Evolutionary conservation across 2,113 vertebrate genomes (phyloP), one percentile per base, ranked within the genome.

Genomic region (Tylochromis polylepis): DNA sequence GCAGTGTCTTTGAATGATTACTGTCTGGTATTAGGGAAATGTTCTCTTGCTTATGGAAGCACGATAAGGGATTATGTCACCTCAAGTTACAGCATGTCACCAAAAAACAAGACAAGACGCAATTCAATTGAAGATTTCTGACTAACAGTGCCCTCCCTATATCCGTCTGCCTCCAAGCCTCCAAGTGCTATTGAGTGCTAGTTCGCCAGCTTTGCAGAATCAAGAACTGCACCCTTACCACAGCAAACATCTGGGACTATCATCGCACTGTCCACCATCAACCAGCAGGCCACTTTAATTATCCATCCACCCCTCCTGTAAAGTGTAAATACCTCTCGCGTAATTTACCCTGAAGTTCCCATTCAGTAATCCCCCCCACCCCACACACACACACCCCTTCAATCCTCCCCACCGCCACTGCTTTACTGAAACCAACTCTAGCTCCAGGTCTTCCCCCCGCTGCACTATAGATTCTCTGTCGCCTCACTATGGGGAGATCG

Each of bases 381-480:
- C 34, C 8, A 36, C 27, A 29, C 27, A 38, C 60, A 65, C 6
- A 65, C 12, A 34, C 60, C 88, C 92, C 29, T 27, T 41, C 62
- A 27, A 43, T 70, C 65, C 77, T 24, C 83, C 79, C 65, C 57
- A 38, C 82, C 16, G 20, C n/a, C 81, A 70, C 67, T 81, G 58
- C 87, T 84, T 83, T 58, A 29, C 59, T 18, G 82, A 90, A 92
- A 89, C 87, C 78, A 81, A 62, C 89, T 90, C 88, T 93, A 72
- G 81, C 91, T 87, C 56, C 88, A 85, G 91, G 90, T 94, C 93
- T 87, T 49, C 88, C 88, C 91, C 89, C 90, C 11, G 84, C 87
- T 93, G 85, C 85, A 87, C 88, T 93, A 96, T 96, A 89, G 96
- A 96, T 96, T 95, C 94, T 86, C 94, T 94, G 95, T 95, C 93